Conservation (phyloP, 23 tunicate genomes). For the Phallusia fumigata region DNA sequence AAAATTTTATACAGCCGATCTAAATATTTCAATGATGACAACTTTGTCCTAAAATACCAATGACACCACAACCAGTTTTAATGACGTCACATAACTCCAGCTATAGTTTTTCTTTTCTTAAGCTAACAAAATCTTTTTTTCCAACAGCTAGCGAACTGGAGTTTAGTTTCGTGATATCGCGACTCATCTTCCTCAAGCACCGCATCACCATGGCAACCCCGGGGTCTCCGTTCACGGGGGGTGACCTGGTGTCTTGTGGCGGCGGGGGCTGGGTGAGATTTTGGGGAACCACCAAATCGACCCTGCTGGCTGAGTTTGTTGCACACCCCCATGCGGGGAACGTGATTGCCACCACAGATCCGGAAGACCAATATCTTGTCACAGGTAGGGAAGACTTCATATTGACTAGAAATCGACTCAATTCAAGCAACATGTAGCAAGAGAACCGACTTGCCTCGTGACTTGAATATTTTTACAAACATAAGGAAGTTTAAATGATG, state of each 20-base stretch:
- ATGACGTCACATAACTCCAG: no score
- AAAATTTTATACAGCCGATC: no score
- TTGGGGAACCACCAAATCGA: slow-evolving; percentile 50
- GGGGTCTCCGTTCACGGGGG: slow-evolving; percentile 49
- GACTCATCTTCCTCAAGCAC: slow-evolving; percentile 60
- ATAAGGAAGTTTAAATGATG: no score
- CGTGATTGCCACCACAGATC: slow-evolving; percentile 63
- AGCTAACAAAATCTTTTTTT: neutral
- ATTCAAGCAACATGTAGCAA: no score
- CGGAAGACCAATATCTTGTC: slow-evolving; percentile 57
- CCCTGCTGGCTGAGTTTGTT: slow-evolving; percentile 63
- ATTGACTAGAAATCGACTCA: no score
- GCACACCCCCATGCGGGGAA: slow-evolving; percentile 87
- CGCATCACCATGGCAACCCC: slow-evolving; percentile 36
- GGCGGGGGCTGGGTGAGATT: slow-evolving; percentile 93
- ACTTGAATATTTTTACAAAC: no score
- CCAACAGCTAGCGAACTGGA: slow-evolving; percentile 76
- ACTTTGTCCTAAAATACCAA: no score
- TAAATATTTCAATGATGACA: no score
- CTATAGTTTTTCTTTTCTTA: no score
- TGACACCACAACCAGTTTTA: no score
- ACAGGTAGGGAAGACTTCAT: slow-evolving; percentile 71
- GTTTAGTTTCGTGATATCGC: slow-evolving; percentile 85
- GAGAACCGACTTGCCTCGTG: no score
- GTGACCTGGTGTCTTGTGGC: slow-evolving; percentile 88